These are phyloP conservation scores for Polydrusus pterygomalis DNA, from an alignment of 2,888 invertebrate species.

Conservation along the genomic window DNA sequence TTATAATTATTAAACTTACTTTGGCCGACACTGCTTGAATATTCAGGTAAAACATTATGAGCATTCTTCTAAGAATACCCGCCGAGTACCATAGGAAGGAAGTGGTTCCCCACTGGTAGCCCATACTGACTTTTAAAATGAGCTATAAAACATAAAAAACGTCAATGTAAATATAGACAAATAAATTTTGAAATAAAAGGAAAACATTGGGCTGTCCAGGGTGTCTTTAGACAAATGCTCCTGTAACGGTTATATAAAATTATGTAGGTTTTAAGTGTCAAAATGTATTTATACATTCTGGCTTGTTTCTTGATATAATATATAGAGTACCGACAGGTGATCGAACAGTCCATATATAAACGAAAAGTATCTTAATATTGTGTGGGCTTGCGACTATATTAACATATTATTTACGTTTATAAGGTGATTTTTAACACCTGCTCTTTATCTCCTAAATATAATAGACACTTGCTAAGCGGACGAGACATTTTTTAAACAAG, in stretches of 20 bases:
- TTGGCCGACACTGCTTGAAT: constrained; percentile 26
- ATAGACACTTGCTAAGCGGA: too few relatives aligned
- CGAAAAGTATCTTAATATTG: background rate
- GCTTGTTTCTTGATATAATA: constrained; percentile 16
- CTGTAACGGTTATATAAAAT: background rate
- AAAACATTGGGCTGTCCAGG: constrained; percentile 47
- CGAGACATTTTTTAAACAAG: too few relatives aligned
- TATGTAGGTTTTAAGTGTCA: constrained; percentile 8
- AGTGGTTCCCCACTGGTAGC: constrained; percentile 55
- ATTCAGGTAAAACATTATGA: constrained; percentile 34
- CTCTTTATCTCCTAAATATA: background rate
- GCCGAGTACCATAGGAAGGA: constrained; percentile 51
- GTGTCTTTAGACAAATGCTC: constrained; percentile 35
- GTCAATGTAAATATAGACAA: constrained; percentile 66
- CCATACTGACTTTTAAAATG: constrained; percentile 59
- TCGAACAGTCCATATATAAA: background rate
- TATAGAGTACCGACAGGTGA: constrained; percentile 20
- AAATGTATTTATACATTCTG: background rate
- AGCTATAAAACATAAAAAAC: constrained; percentile 68
- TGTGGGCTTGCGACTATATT: background rate
- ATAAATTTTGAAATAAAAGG: constrained; percentile 66
- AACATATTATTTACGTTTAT: background rate
- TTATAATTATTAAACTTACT: background rate
- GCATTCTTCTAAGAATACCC: constrained; percentile 50
- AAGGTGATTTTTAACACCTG: background rate